These are phyloP conservation scores for Gadopsis marmoratus DNA, from an alignment of 2,797 vertebrate species.

Conservation along the genomic window DNA sequence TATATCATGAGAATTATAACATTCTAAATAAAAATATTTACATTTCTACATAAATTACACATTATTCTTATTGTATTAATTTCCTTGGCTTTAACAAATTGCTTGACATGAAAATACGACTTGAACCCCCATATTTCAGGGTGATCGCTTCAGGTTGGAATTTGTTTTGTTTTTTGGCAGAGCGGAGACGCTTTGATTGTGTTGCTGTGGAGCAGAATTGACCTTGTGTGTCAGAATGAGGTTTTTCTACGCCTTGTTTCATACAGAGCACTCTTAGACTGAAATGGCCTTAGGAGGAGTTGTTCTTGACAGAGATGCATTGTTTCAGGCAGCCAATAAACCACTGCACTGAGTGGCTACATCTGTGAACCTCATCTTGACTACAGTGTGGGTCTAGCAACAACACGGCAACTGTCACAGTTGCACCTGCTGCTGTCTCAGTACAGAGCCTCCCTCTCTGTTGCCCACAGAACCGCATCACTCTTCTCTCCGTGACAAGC, in stretches of 20 bases:
- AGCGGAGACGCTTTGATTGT: conserved; percentile 63
- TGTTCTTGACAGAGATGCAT: conserved; percentile 84
- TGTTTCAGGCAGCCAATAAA: conserved; percentile 84
- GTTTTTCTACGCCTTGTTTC: conserved; percentile 72
- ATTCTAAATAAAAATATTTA: background rate
- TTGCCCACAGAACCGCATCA: conserved; percentile 76
- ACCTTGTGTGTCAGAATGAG: conserved; percentile 74
- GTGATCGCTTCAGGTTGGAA: conserved; percentile 45
- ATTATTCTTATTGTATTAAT: background rate
- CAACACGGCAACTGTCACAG: conserved; percentile 84
- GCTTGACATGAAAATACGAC: conserved; percentile 11
- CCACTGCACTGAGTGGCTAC: conserved; percentile 83
- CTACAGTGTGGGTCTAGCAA: conserved; percentile 80
- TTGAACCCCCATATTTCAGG: conserved; percentile 4
- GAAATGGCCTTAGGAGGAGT: conserved; percentile 78
- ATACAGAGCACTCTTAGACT: conserved; percentile 66
- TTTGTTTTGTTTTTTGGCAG: conserved; percentile 43
- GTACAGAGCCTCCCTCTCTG: conserved; percentile 82
- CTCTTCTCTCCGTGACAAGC: conserved; percentile 76
- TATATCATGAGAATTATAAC: conserved; percentile 20
- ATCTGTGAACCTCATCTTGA: conserved; percentile 86
- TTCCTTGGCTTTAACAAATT: conserved; percentile 38
- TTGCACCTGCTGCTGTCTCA: conserved; percentile 90
- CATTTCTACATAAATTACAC: conserved; percentile 55
- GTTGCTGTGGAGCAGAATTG: conserved; percentile 66